Evolutionary conservation across 1,140 invertebrate genomes (phyloP), one percentile per base, ranked within the genome.

Genomic region (Heliconius himera): DNA sequence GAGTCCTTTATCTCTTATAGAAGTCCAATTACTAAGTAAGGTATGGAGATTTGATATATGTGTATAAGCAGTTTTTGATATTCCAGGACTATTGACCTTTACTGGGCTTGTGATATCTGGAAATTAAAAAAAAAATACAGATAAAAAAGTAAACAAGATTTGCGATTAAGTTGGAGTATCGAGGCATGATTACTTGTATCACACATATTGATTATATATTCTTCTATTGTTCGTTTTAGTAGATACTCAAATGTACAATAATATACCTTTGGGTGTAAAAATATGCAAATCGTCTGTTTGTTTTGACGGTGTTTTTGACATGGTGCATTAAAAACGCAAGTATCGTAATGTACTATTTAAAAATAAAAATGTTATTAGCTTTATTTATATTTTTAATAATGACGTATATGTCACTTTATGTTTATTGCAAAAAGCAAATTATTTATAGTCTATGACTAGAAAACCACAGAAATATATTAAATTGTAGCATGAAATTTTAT

Each of bases 41-140:
- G 74, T 72, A 74, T 93, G 91, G 29, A 94, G 83, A 51, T 83
- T 87, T 20, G 88, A 87, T 26, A 93, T 71, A 81, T 93, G 92
- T 16, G 87, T 88, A 75, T 89, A 92, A 18, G 92, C 87, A 16
- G 89, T 91, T 80, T 89, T 91, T 3, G 89, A 89, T 56, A 93
- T 80, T 3, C 85, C 90, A 73, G 84, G 84, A 8, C 80, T 82
- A 66, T 16, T 66, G 73, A 90, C 87, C 83, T 92, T 91, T 77
- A 85, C 88, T 51, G 90, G 89, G 16, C 88, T 86, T 70, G 82
- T 73, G 70, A 90, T 73, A 83, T 93, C 91, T 36, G 33, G 33
- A 20, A 6, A 20, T 20, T 3, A 5, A 26, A 36, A 36, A 36
- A 36, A 36, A 36, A 36, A 0, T n/a, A 6, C 33, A 6, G 33